Conservation (phyloP, 2,888 invertebrate species). For the Psylliodes chrysocephalus region DNA sequence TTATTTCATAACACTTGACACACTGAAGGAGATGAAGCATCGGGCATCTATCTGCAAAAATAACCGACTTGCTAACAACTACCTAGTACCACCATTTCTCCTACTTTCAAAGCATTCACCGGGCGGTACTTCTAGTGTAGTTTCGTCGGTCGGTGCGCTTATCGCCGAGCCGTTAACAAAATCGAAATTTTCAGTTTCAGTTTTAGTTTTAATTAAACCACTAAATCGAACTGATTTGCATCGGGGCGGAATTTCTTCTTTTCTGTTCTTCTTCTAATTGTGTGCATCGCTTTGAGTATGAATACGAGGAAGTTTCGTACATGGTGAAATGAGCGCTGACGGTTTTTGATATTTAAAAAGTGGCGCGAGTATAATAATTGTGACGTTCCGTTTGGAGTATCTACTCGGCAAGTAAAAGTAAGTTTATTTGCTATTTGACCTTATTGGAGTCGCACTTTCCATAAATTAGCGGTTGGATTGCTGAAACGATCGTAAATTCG, state of each 20-base stretch:
- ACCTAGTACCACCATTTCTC: constrained; percentile 49
- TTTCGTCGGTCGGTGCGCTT: constrained; percentile 35
- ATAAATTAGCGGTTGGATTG: constrained; percentile 26
- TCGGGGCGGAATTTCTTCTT: background rate
- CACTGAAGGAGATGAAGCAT: constrained; percentile 35
- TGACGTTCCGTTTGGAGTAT: constrained; percentile 28
- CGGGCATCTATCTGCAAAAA: constrained; percentile 26
- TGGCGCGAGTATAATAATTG: constrained; percentile 17
- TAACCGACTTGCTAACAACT: constrained; percentile 6
- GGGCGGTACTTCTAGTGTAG: constrained; percentile 42
- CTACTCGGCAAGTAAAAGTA: constrained; percentile 43
- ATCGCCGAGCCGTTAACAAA: constrained; percentile 27
- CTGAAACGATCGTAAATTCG: background rate
- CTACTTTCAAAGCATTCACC: constrained; percentile 52
- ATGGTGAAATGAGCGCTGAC: constrained; percentile 12
- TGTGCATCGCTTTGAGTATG: constrained; percentile 8
- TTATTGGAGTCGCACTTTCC: constrained; percentile 40
- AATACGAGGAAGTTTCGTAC: background rate
- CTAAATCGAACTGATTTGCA: background rate
- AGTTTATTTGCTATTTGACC: constrained; percentile 37
- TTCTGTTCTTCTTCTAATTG: background rate
- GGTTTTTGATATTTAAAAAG: constrained; percentile 22
- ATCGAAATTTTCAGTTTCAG: background rate
- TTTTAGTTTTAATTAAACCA: background rate
- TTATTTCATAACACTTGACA: constrained; percentile 31